Conservation (phyloP, 1,140 invertebrate genomes). For the Drosophila equinoxialis region DNA sequence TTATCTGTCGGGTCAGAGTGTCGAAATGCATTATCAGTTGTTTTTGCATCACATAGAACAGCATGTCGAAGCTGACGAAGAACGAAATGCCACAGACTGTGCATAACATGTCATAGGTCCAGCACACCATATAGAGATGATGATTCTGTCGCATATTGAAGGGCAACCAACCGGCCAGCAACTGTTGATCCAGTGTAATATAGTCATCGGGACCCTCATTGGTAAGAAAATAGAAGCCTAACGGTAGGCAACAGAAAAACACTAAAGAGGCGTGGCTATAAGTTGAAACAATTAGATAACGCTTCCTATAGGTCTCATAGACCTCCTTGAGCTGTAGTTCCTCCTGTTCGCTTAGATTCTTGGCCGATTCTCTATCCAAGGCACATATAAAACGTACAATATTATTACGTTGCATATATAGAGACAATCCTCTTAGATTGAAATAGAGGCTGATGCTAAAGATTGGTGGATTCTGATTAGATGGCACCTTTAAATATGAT, state of each 20-base stretch:
- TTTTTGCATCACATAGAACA: constrained; percentile 50
- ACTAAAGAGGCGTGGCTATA: background rate
- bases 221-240: constrained; percentile 27
- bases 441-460: constrained; percentile 48
- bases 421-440: constrained; percentile 44
- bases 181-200: constrained; percentile 39
- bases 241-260: constrained; percentile 19
- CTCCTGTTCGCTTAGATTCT: constrained; percentile 25
- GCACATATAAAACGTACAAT: constrained; percentile 41
- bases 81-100: constrained; percentile 32
- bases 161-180: constrained; percentile 54
- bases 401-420: constrained; percentile 37
- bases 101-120: constrained; percentile 28
- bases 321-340: constrained; percentile 14
- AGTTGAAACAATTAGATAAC: constrained; percentile 22
- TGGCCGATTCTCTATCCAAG: constrained; percentile 47
- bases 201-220: constrained; percentile 18
- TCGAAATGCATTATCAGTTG: constrained; percentile 51
- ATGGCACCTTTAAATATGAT: background rate
- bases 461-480: constrained; percentile 36
- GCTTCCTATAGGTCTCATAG: constrained; percentile 11
- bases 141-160: constrained; percentile 34
- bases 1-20: constrained; percentile 14
- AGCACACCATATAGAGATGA: constrained; percentile 25
- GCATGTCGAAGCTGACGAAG: constrained; percentile 44